Conservation (phyloP, 2,797 vertebrate genomes). For the Halcyon badia region DNA sequence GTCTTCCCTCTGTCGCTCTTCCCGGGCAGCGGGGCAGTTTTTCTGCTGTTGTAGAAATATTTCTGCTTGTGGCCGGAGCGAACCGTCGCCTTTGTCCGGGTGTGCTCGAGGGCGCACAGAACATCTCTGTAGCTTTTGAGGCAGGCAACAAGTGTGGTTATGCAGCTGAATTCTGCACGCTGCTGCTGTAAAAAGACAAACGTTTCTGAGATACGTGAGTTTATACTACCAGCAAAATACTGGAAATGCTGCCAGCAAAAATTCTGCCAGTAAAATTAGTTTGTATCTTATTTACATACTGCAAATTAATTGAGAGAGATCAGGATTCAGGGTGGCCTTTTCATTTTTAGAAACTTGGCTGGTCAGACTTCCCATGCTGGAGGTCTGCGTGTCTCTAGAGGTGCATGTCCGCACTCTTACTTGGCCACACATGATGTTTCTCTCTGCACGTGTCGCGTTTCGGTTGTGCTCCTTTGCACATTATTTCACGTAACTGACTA, state of each 20-base stretch:
- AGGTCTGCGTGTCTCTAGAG: neutral
- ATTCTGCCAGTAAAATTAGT: neutral
- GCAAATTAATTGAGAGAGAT: neutral
- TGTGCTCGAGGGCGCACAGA: fast-evolving
- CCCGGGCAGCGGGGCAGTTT: neutral
- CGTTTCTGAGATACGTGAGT: fast-evolving
- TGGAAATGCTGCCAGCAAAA: neutral
- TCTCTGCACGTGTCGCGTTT: fast-evolving
- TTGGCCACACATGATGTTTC: fast-evolving
- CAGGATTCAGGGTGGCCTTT: neutral
- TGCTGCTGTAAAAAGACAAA: neutral
- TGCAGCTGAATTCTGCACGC: fast-evolving
- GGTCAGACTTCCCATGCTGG: fast-evolving
- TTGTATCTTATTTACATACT: neutral
- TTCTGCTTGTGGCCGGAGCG: fast-evolving
- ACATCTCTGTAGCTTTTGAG: no score
- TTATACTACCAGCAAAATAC: neutral
- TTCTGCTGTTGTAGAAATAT: neutral
- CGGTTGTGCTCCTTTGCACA: fast-evolving
- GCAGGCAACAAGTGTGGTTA: fast-evolving
- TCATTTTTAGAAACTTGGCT: neutral
- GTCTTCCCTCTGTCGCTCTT: no score
- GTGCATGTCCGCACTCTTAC: fast-evolving
- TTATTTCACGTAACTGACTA: fast-evolving
- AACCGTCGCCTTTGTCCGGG: fast-evolving